These are phyloP conservation scores for Pseudococcus viburni DNA, from an alignment of 2,888 invertebrate genomes.

Conservation along the genomic window DNA sequence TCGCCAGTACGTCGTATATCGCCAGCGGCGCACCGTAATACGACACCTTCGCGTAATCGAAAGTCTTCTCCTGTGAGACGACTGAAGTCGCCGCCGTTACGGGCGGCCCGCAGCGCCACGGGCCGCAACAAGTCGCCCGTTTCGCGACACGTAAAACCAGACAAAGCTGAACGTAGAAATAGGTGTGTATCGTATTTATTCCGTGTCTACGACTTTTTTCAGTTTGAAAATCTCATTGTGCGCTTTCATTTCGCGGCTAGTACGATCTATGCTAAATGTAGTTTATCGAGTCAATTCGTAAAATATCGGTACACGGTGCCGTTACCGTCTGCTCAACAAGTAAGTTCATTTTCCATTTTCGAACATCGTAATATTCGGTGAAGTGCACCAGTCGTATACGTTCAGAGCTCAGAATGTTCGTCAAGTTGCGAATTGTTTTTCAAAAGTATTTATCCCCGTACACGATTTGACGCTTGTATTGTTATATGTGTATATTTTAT, in stretches of 20 bases:
- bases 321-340: neutral
- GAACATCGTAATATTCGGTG: constrained; percentile 27
- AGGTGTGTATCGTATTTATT: constrained; percentile 62
- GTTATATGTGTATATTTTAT: neutral
- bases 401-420: neutral
- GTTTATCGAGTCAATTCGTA: constrained; percentile 26
- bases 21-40: constrained; percentile 4
- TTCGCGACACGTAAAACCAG: constrained; percentile 60
- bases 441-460: neutral
- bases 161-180: constrained; percentile 55
- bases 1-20: constrained; percentile 41
- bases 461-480: constrained; percentile 19
- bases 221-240: constrained; percentile 6
- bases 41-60: constrained; percentile 57
- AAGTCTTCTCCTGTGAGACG: constrained; percentile 59
- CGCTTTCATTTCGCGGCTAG: constrained; percentile 25
- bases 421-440: constrained; percentile 10
- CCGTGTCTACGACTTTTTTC: constrained; percentile 23
- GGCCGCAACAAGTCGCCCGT: constrained; percentile 63
- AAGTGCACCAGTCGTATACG: neutral
- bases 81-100: constrained; percentile 58
- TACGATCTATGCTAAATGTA: constrained; percentile 11
- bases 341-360: constrained; percentile 13
- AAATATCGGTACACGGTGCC: constrained; percentile 17
- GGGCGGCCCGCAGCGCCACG: constrained; percentile 20